Base-by-base conservation (phyloP, 2,113 vertebrate genomes). In the Atractosteus spatula region DNA sequence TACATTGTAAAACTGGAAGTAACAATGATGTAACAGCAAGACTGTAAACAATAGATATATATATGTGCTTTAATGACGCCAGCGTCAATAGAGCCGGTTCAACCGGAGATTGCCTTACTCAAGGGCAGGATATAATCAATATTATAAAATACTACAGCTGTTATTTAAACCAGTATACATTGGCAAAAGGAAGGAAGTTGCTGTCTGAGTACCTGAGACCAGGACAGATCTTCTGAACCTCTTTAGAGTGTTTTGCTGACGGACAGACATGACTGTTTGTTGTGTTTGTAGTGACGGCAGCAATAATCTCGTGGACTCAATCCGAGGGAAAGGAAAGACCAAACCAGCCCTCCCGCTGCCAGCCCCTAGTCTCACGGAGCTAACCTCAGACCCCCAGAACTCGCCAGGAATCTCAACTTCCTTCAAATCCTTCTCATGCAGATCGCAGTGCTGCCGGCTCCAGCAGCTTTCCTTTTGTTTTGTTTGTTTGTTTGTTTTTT, bases 31-130 rank as follows among this genome's bases (percentile, higher is more conserved):
- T 84, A 90, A 92, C 87, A 93, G 91, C 89, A 94, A 92, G 87
- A 92, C 93, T 96, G 94, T 96, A 96, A 96, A 98, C 95, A 94
- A 91, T 94, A 83, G 84, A 82, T 88, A 89, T 29, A 29, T 86
- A 90, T 92, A 87, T 94, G 93, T 96, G 95, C 94, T 96, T 93
- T 92, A 77, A 92, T 92, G 96, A 96, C 96, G 96, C 96, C 96
- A 89, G 96, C 96, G 96, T 92, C 96, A 93, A 90, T 82, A 85
- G 81, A 71, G 71, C 76, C 86, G 83, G 88, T 65, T 80, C 69
- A 71, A 76, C 65, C 14, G 8, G 51, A 81, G 75, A 73, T n/a
- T 76, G 74, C 81, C 77, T 85, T 29, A 51, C 76, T 78, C 80
- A 84, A 72, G 69, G 75, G 64, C 71, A 64, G 80, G 75, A 73